These are phyloP conservation scores for Laothoe populi DNA, from an alignment of 2,888 invertebrate genomes.

Conservation along the genomic window DNA sequence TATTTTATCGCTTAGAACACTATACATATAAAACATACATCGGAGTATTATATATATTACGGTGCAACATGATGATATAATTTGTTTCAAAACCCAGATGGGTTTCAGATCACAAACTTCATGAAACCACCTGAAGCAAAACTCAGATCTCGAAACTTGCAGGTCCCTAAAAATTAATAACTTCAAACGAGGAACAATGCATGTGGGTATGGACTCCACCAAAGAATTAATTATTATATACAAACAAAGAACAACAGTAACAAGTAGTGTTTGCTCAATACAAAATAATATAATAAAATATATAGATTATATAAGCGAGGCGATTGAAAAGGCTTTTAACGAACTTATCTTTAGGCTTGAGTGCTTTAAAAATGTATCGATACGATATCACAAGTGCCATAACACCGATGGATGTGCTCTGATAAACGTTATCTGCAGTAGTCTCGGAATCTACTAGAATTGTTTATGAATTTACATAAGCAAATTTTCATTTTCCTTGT, in stretches of 20 bases:
- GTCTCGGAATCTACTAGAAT: not conserved
- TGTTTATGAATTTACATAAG: slow-evolving; percentile 3
- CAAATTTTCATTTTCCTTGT: not conserved
- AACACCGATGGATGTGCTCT: slow-evolving; percentile 15
- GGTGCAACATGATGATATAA: too few relatives aligned
- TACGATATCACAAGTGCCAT: slow-evolving; percentile 24
- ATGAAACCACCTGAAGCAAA: too few relatives aligned
- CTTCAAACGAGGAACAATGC: too few relatives aligned
- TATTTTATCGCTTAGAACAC: slow-evolving; percentile 27
- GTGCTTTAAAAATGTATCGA: slow-evolving; percentile 24
- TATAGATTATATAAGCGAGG: not conserved
- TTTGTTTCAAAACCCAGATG: too few relatives aligned
- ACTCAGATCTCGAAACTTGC: too few relatives aligned
- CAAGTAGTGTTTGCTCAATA: not conserved
- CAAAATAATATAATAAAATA: not conserved
- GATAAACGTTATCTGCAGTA: slow-evolving; percentile 14
- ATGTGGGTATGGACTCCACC: too few relatives aligned
- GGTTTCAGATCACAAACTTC: too few relatives aligned
- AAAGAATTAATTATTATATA: too few relatives aligned
- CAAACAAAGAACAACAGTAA: too few relatives aligned
- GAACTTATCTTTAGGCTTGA: slow-evolving; percentile 25
- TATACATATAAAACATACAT: not conserved
- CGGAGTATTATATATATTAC: not conserved
- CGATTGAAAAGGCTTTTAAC: slow-evolving; percentile 28
- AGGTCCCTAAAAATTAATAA: too few relatives aligned